phyloP scores from a whole-genome alignment of 1,140 invertebrate species.

The Drosophila elegans region DNA sequence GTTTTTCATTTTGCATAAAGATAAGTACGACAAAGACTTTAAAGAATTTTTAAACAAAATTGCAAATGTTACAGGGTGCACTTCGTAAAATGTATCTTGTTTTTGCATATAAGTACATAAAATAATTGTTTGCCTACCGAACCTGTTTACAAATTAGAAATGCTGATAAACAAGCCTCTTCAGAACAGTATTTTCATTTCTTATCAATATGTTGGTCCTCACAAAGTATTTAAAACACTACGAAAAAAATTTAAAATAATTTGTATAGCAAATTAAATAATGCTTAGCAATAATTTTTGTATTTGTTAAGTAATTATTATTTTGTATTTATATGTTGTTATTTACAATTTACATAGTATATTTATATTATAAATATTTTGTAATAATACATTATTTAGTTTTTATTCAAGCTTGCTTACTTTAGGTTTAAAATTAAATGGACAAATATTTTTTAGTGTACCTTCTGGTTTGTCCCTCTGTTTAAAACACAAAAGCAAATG shows the following conservation, averaged over 20 bases:
- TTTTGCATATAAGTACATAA: background rate
- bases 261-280: too few relatives aligned
- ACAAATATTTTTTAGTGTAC: background rate
- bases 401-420: too few relatives aligned
- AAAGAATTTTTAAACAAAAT: too few relatives aligned
- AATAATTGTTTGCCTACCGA: background rate
- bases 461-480: background rate
- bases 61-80: too few relatives aligned
- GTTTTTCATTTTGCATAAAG: too few relatives aligned
- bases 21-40: too few relatives aligned
- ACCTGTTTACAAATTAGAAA: conserved; percentile 23
- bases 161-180: conserved; percentile 24
- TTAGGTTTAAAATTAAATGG: too few relatives aligned
- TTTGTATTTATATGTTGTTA: too few relatives aligned
- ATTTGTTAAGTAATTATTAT: too few relatives aligned
- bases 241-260: background rate
- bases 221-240: background rate
- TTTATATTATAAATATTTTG: background rate
- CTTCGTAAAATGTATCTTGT: background rate
- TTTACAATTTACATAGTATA: too few relatives aligned
- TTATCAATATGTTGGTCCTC: conserved; percentile 20
- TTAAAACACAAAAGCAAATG: conserved; percentile 2
- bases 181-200: conserved; percentile 1
- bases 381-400: background rate
- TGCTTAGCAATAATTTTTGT: too few relatives aligned